Percentiles rank a stretch among this genome's conserved stretches.
phyloP scores from a whole-genome alignment of 2,797 vertebrate species.

The Coreius guichenoti region DNA sequence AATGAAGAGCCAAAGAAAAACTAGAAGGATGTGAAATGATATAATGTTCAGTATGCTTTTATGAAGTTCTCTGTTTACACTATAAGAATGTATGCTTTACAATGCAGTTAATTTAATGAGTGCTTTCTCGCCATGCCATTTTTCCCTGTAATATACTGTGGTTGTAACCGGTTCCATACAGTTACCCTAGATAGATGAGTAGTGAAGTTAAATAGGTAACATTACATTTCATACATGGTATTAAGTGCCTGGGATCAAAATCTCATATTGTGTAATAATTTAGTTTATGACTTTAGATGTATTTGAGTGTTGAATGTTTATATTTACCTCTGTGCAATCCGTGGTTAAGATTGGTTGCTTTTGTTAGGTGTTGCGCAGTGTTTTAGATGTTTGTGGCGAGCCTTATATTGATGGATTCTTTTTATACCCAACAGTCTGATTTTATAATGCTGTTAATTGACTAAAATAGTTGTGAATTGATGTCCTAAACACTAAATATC shows the following conservation, averaged over 20 bases:
- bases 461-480: neutral
- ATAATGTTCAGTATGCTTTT: neutral
- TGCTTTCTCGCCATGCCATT: neutral
- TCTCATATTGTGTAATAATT: neutral
- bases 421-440: neutral
- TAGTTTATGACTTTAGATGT: neutral
- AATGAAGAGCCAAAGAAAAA: conserved; percentile 8
- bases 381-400: conserved; percentile 25
- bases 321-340: neutral
- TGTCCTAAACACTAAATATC: neutral
- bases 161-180: neutral
- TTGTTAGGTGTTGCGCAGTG: neutral
- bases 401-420: neutral
- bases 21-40: neutral
- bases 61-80: neutral
- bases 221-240: neutral
- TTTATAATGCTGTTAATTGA: neutral
- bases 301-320: neutral
- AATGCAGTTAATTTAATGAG: conserved; percentile 27
- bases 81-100: neutral
- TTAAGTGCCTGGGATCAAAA: neutral
- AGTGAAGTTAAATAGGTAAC: neutral
- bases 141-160: neutral
- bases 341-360: neutral
- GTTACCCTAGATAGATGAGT: neutral